A percentile compares a stretch with the other conserved stretches of the same genome.
These are phyloP conservation scores for Heliocidaris erythrogramma DNA, from an alignment of 35 echinoderm and acorn worm genomes.

Conservation along the genomic window DNA sequence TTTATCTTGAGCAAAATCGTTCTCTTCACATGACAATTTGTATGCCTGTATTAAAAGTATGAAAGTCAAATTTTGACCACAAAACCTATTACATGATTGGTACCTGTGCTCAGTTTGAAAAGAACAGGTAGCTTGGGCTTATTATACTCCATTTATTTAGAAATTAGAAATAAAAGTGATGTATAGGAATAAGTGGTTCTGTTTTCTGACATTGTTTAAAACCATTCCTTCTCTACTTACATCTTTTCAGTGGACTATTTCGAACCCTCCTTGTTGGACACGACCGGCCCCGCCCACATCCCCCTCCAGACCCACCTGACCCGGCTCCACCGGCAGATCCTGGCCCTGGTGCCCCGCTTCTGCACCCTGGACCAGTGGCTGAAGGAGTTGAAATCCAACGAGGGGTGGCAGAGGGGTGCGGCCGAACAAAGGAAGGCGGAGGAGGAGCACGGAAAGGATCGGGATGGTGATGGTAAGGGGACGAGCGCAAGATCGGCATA, in stretches of 20 bases:
- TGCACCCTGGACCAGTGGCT: conserved; percentile 81
- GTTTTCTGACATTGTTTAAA: no score
- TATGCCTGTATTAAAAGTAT: no score
- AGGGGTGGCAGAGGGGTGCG: background rate
- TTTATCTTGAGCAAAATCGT: no score
- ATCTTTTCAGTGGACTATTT: conserved; percentile 72
- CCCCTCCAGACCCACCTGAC: conserved; percentile 87
- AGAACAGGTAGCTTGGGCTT: no score
- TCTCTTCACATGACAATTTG: no score
- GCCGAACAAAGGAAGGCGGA: background rate
- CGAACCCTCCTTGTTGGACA: conserved; percentile 56
- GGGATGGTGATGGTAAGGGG: conserved; percentile 40
- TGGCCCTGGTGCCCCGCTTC: conserved; percentile 86
- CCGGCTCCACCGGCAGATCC: conserved; percentile 88
- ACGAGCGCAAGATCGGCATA: conserved; percentile 47
- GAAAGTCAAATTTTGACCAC: no score
- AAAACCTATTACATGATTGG: no score
- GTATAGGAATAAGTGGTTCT: no score
- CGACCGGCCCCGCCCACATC: conserved; percentile 54
- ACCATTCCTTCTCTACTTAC: background rate
- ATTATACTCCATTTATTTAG: no score
- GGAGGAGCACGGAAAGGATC: background rate
- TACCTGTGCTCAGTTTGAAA: no score
- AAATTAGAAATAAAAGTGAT: no score
- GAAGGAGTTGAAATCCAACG: conserved; percentile 66